These are phyloP conservation scores for Quadroppia sp. DNA, from an alignment of 2,888 invertebrate species.

Conservation along the genomic window DNA sequence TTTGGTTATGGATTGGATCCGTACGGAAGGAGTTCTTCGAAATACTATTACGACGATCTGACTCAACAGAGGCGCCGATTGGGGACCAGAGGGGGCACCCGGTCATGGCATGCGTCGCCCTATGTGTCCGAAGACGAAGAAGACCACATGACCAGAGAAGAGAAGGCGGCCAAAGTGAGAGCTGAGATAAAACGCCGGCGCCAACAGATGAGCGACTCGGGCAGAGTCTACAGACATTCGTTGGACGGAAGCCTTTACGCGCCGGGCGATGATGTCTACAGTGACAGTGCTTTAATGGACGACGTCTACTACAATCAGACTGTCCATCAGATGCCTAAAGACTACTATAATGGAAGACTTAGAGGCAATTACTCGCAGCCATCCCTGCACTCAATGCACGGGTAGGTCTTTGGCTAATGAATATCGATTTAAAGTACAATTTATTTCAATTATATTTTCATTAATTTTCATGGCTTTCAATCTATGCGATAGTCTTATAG, in stretches of 20 bases:
- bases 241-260: slow-evolving; percentile 23
- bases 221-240: slow-evolving; percentile 37
- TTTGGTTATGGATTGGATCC: slow-evolving; percentile 44
- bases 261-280: slow-evolving; percentile 1
- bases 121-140: slow-evolving; percentile 58
- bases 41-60: slow-evolving; percentile 23
- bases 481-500: too few species aligned
- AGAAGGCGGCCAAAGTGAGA: slow-evolving; percentile 60
- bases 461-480: too few species aligned
- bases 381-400: slow-evolving; percentile 8
- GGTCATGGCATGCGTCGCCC: slow-evolving; percentile 58
- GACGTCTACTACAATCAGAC: not conserved
- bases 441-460: too few species aligned
- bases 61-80: slow-evolving; percentile 28
- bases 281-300: slow-evolving; percentile 13
- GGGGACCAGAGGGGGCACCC: slow-evolving; percentile 49
- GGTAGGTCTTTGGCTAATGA: too few species aligned
- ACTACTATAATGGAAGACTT: slow-evolving; percentile 30
- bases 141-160: slow-evolving; percentile 58
- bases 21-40: slow-evolving; percentile 42
- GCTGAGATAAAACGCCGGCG: slow-evolving; percentile 62
- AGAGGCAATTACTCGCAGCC: slow-evolving; percentile 32
- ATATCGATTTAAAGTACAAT: too few species aligned
- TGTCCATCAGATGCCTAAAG: slow-evolving; percentile 8
- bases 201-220: slow-evolving; percentile 58